Conservation (phyloP, 2,797 vertebrate species). For the Myotis myotis region DNA sequence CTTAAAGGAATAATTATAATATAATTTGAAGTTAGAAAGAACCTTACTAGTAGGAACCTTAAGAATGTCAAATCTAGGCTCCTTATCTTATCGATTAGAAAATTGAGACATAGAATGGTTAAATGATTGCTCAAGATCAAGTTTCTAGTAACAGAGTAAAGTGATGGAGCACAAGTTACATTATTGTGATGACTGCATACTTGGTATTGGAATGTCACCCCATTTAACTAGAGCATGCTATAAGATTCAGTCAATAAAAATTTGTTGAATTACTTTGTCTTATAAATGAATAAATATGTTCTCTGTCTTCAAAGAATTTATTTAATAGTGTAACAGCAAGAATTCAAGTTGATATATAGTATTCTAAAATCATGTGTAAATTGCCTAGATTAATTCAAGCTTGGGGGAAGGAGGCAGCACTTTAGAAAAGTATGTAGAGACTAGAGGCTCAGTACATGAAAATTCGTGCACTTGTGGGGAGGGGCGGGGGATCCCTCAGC, state of each 20-base stretch:
- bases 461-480: no score
- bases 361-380: not conserved
- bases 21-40: not conserved
- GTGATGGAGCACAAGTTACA: not conserved
- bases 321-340: not conserved
- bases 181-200: not conserved
- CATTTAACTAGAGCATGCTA: not conserved
- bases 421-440: not conserved
- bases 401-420: not conserved
- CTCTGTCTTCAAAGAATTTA: not conserved
- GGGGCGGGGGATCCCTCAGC: no score
- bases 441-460: no score
- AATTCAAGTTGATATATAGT: not conserved
- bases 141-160: constrained; percentile 23
- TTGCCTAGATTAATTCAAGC: not conserved
- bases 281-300: not conserved
- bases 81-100: constrained; percentile 1
- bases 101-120: not conserved
- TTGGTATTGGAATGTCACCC: not conserved
- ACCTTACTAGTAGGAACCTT: not conserved
- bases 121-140: not conserved
- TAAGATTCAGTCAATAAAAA: not conserved
- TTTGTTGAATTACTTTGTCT: constrained; percentile 12
- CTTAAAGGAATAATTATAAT: constrained; percentile 24
- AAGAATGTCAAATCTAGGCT: not conserved